phyloP scores from a whole-genome alignment of 2,113 vertebrate species.

The Hiodon tergisus region DNA sequence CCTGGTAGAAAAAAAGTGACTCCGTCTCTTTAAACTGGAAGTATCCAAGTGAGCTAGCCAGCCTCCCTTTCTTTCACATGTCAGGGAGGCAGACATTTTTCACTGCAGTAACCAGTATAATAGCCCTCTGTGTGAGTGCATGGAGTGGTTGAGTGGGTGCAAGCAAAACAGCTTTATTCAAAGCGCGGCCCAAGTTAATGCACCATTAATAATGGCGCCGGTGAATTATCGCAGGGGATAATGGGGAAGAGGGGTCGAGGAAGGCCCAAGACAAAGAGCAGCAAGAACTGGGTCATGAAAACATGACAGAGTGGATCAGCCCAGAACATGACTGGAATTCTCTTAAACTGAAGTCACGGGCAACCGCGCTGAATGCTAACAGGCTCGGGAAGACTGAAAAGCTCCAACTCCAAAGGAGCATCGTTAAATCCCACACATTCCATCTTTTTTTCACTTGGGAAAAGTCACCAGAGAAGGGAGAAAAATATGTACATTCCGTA shows the following conservation, averaged over 20 bases:
- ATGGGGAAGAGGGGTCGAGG: slow-evolving; percentile 31
- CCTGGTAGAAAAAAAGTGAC: slow-evolving; percentile 19
- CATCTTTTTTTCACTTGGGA: not conserved
- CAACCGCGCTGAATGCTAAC: slow-evolving; percentile 41
- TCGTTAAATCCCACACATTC: slow-evolving; percentile 22
- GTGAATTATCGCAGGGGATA: slow-evolving; percentile 56
- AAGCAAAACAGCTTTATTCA: slow-evolving; percentile 57
- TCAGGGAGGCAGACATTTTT: slow-evolving; percentile 31
- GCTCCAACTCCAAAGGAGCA: slow-evolving; percentile 24
- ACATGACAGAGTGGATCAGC: slow-evolving; percentile 53
- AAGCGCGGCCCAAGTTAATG: slow-evolving; percentile 58
- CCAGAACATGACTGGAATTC: slow-evolving; percentile 50
- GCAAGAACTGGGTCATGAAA: slow-evolving; percentile 59
- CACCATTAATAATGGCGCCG: slow-evolving; percentile 57
- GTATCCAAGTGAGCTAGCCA: slow-evolving; percentile 18
- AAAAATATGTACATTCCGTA: not conserved
- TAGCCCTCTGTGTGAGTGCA: slow-evolving; percentile 49
- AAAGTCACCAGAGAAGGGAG: not conserved
- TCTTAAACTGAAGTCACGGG: slow-evolving; percentile 53
- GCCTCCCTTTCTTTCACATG: slow-evolving; percentile 30
- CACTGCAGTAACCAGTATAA: slow-evolving; percentile 41
- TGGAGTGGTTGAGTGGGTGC: slow-evolving; percentile 37
- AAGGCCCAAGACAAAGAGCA: slow-evolving; percentile 54
- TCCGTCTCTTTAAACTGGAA: slow-evolving; percentile 21
- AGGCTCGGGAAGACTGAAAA: slow-evolving; percentile 23